These are phyloP conservation scores for Drosophila parvula DNA, from an alignment of 1,140 invertebrate genomes.

Conservation along the genomic window DNA sequence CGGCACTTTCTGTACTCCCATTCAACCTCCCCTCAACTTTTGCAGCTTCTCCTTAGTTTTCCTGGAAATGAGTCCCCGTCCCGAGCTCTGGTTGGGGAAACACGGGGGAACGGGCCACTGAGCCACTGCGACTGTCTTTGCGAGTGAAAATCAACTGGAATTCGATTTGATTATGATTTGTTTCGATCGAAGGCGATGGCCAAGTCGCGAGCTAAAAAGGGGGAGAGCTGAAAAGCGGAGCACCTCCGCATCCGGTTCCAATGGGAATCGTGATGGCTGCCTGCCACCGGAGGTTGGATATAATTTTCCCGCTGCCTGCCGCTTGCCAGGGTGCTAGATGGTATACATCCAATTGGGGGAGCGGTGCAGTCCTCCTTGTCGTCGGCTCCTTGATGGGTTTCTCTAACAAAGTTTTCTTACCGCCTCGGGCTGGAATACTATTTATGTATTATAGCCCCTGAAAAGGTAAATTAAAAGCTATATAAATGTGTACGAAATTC, in stretches of 20 bases:
- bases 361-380: neutral
- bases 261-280: constrained; percentile 52
- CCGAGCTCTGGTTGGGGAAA: constrained; percentile 23
- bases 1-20: constrained; percentile 12
- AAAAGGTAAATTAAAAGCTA: neutral
- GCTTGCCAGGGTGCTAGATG: constrained; percentile 20
- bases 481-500: neutral
- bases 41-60: constrained; percentile 19
- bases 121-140: constrained; percentile 71
- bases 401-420: constrained; percentile 42
- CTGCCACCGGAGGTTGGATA: constrained; percentile 52
- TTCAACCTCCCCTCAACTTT: neutral
- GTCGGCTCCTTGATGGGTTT: constrained; percentile 56
- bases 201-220: neutral
- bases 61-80: constrained; percentile 56
- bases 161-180: constrained; percentile 82
- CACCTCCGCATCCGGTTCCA: constrained; percentile 47
- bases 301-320: constrained; percentile 67
- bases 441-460: neutral
- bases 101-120: constrained; percentile 40
- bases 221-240: neutral
- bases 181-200: constrained; percentile 63
- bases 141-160: constrained; percentile 79
- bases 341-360: constrained; percentile 1
- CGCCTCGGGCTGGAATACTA: neutral